These are phyloP conservation scores for Crax fasciolata DNA, from an alignment of 2,797 vertebrate genomes.

Conservation along the genomic window DNA sequence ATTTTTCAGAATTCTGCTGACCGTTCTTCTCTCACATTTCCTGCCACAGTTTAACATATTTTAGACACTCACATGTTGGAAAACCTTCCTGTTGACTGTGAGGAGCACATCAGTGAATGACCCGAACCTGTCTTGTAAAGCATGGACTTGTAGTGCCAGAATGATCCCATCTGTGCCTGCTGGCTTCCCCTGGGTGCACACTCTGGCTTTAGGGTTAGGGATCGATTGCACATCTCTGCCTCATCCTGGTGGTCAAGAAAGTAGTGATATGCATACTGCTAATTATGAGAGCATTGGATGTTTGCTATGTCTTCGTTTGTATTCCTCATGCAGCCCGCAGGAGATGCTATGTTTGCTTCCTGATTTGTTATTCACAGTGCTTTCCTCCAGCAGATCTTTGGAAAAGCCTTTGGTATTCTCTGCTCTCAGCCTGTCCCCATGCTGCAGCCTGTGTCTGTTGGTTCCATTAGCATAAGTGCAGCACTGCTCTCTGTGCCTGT, in stretches of 20 bases:
- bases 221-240: conserved; percentile 32
- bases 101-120: conserved; percentile 25
- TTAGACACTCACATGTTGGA: conserved; percentile 52
- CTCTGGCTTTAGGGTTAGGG: conserved; percentile 5
- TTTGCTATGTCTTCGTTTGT: conserved; percentile 53
- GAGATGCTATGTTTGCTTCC: neutral
- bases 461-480: neutral
- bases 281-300: conserved; percentile 42
- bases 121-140: neutral
- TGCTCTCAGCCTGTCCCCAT: conserved; percentile 29
- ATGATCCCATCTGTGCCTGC: conserved; percentile 13
- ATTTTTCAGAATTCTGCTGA: conserved; percentile 39
- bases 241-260: conserved; percentile 55
- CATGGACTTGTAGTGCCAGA: neutral
- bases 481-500: conserved; percentile 7
- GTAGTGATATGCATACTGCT: conserved; percentile 44
- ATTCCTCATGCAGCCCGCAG: conserved; percentile 39
- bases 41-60: conserved; percentile 32
- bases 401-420: conserved; percentile 28
- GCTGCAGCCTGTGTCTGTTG: conserved; percentile 19
- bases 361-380: conserved; percentile 41
- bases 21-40: conserved; percentile 37
- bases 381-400: conserved; percentile 30
- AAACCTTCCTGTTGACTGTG: conserved; percentile 40
- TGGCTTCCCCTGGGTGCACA: conserved; percentile 32